Evolutionary conservation across 2,888 invertebrate genomes (phyloP).

Genomic region (Gonocerus acuteangulatus): DNA sequence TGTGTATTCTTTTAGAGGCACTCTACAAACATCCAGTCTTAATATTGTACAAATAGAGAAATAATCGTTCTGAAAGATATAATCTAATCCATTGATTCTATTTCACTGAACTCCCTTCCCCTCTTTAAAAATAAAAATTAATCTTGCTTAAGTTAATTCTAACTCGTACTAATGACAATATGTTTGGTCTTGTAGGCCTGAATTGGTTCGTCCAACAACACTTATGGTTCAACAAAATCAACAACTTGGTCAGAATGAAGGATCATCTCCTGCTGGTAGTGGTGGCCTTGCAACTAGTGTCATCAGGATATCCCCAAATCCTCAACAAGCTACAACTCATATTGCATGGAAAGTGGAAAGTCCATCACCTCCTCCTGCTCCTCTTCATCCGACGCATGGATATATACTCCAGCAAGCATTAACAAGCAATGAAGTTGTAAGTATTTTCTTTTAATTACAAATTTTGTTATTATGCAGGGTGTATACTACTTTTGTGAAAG

Average conservation of each 20-base stretch:
- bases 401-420: slow-evolving; percentile 47
- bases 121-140: too few species aligned
- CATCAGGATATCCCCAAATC: slow-evolving; percentile 67
- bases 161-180: too few species aligned
- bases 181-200: slow-evolving; percentile 59
- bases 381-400: slow-evolving; percentile 37
- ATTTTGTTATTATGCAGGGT: too few species aligned
- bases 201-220: slow-evolving; percentile 58
- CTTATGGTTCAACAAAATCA: slow-evolving; percentile 45
- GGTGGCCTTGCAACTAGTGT: slow-evolving; percentile 64
- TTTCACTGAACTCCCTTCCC: too few species aligned
- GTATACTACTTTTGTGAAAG: too few species aligned
- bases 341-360: slow-evolving; percentile 38
- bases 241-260: slow-evolving; percentile 39
- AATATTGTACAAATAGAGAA: too few species aligned
- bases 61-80: too few species aligned
- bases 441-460: neutral
- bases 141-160: too few species aligned
- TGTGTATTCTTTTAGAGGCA: too few species aligned
- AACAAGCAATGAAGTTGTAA: slow-evolving; percentile 38
- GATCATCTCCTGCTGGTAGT: neutral
- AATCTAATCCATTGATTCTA: too few species aligned
- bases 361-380: slow-evolving; percentile 37
- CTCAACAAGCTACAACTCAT: slow-evolving; percentile 32
- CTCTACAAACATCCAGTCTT: too few species aligned